Evolutionary conservation across 2,888 invertebrate species (phyloP), one percentile per base, ranked within the genome.

Genomic region (Phengaris arion): DNA sequence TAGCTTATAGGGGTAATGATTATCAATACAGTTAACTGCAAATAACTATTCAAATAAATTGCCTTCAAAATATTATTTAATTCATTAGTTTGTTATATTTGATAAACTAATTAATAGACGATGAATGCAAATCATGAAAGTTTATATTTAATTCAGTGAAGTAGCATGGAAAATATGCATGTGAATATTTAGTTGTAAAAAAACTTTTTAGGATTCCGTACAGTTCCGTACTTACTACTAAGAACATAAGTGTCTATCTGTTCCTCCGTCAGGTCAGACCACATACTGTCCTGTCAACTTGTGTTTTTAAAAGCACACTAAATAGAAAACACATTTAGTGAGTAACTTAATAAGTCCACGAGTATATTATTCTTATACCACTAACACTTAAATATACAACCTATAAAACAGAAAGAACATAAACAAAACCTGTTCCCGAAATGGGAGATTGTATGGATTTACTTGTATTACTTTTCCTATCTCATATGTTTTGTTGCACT

Each of bases 341-440:
- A 48, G 3, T 48, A 48, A 48, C 48, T 48, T 7, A 48, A 35
- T 35, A 35, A 48, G 0, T 48, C 48, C 48, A 48, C 48, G 5
- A 48, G 48, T 48, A 8, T 52, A 52, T 35, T 35, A 35, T 52
- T 52, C 52, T 10, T 12, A 52, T 48, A 48, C 48, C 48, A 48
- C 0, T 55, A 55, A 55, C 10, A 55, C 55, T 55, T 55, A 55
- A 55, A 7, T 59, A 59, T 59, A 59, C 59, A 59, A 59, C 59
- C 59, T 22, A 59, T 59, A 59, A 59, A 59, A 59, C 59, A 7
- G 22, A 15, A 15, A 59, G 55, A 12, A 12, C n/a, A 55, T 55
- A n/a, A 59, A n/a, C 15, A 15, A 59, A 59, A 59, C 22, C 59
- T 59, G 59, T 59, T 59, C 59, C 59, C n/a, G 59, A 59, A 59